phyloP scores from a whole-genome alignment of 1,140 invertebrate species.

The Aphaenogaster ashmeadi region DNA sequence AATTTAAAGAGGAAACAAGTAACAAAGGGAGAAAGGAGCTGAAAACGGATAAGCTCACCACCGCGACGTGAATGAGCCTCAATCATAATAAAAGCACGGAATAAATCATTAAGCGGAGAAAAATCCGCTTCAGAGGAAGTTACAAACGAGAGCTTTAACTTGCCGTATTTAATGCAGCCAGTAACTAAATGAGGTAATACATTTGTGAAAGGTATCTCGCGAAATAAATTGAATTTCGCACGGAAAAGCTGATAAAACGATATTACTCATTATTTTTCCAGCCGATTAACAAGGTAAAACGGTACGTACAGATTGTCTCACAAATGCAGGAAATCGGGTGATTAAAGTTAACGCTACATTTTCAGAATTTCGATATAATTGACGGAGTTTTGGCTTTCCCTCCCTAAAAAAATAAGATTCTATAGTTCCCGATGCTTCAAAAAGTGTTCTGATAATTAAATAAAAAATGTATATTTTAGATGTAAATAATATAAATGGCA shows the following conservation, averaged over 20 bases:
- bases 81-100: constrained; percentile 39
- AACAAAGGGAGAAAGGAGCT: constrained; percentile 3
- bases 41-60: constrained; percentile 17
- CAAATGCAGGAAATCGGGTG: neutral
- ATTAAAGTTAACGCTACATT: neutral
- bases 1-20: constrained; percentile 25
- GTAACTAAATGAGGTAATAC: constrained; percentile 25
- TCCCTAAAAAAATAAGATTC: neutral
- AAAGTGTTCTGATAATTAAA: neutral
- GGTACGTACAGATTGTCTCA: neutral
- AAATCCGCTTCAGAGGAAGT: constrained; percentile 30
- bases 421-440: neutral
- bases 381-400: neutral
- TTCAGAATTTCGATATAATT: neutral
- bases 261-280: constrained; percentile 33
- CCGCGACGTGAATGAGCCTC: constrained; percentile 34
- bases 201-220: neutral
- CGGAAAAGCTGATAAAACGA: neutral
- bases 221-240: constrained; percentile 35
- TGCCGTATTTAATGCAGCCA: constrained; percentile 43
- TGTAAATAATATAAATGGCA: neutral
- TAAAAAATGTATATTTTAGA: neutral
- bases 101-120: constrained; percentile 52
- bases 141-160: constrained; percentile 35
- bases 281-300: constrained; percentile 27